These are phyloP conservation scores for Choloepus didactylus DNA, from an alignment of 2,797 vertebrate genomes.

Conservation along the genomic window DNA sequence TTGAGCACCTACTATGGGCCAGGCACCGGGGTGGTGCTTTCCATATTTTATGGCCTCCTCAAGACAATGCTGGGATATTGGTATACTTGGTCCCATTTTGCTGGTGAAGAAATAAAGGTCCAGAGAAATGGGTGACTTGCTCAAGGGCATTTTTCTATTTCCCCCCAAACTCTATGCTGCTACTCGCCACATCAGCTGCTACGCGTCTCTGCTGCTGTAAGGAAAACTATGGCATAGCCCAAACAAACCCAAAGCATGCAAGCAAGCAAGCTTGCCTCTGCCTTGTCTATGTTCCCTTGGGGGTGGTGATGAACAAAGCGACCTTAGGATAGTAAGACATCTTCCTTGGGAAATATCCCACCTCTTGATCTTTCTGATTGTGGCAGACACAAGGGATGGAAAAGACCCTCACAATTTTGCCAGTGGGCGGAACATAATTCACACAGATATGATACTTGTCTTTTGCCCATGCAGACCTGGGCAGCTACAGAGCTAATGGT, in stretches of 20 bases:
- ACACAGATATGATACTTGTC: neutral
- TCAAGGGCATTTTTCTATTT: neutral
- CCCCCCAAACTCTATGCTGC: neutral
- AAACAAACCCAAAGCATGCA: neutral
- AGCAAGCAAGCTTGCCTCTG: neutral
- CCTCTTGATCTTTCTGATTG: neutral
- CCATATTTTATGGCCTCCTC: neutral
- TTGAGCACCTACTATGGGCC: neutral
- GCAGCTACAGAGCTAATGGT: neutral
- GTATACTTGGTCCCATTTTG: neutral
- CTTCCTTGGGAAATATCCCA: conserved; percentile 36
- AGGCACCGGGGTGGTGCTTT: neutral
- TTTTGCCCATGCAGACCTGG: neutral
- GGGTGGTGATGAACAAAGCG: neutral
- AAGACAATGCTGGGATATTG: neutral
- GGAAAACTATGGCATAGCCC: neutral
- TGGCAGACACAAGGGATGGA: neutral
- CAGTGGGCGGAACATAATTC: neutral
- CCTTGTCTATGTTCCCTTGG: accelerated
- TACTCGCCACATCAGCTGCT: neutral
- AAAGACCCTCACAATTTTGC: neutral
- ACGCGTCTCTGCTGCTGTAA: neutral
- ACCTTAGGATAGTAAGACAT: neutral
- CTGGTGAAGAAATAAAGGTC: neutral
- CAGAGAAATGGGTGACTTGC: neutral